Conservation (phyloP, 2,888 invertebrate genomes). For the Caenorhabditis zanzibari region DNA sequence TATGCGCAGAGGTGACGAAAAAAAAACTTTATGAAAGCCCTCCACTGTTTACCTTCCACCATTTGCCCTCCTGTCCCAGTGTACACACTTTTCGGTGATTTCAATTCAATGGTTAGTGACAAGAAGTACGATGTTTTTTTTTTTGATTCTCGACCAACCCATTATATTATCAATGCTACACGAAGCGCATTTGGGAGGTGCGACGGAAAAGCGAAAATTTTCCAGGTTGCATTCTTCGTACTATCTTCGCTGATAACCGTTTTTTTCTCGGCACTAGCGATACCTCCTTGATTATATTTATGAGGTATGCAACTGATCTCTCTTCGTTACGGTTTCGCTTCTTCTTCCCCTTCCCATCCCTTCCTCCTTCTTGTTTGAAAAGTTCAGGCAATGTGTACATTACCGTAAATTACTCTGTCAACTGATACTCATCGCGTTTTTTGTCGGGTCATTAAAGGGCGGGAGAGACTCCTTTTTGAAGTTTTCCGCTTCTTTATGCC, state of each 20-base stretch:
- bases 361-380: not conserved
- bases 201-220: conserved; percentile 27
- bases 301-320: conserved; percentile 31
- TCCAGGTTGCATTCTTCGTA: conserved; percentile 42
- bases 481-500: conserved; percentile 40
- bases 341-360: not conserved
- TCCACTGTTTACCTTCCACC: conserved; percentile 54
- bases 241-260: conserved; percentile 43
- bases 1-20: conserved; percentile 17
- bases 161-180: conserved; percentile 38
- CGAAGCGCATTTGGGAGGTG: not conserved
- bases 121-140: conserved; percentile 33
- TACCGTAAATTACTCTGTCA: conserved; percentile 62
- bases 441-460: conserved; percentile 7
- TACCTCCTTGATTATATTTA: conserved; percentile 59
- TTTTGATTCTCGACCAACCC: conserved; percentile 5
- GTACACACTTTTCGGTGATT: conserved; percentile 46
- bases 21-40: conserved; percentile 49
- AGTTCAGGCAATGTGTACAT: conserved; percentile 42
- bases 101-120: conserved; percentile 46
- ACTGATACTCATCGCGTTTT: conserved; percentile 53
- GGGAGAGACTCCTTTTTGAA: conserved; percentile 42
- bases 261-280: conserved; percentile 23
- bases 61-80: conserved; percentile 23
- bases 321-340: not conserved